Evolutionary conservation across 2,113 vertebrate species (phyloP).

Genomic region (Struthio camelus): DNA sequence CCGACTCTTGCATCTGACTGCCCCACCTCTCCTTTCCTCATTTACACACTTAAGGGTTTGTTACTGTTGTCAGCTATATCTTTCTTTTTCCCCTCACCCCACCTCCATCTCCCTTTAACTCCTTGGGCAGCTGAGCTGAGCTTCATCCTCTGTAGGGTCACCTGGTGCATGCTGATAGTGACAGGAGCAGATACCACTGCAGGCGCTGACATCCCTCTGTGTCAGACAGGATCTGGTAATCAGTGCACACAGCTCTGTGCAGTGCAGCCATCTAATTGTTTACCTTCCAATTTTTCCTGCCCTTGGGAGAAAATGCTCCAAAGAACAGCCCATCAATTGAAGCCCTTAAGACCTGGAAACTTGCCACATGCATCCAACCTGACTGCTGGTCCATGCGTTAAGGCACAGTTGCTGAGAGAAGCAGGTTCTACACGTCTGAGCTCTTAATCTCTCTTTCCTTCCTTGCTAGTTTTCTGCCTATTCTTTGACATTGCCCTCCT

Average conservation of each 20-base stretch:
- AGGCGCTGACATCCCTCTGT: slow-evolving; percentile 46
- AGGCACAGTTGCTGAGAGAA: not conserved
- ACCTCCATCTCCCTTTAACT: not conserved
- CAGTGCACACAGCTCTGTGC: slow-evolving; percentile 8
- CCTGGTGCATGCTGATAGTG: slow-evolving; percentile 26
- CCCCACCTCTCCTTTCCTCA: not conserved
- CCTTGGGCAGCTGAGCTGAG: not conserved
- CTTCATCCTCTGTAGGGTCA: slow-evolving; percentile 6
- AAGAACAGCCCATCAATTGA: slow-evolving; percentile 31
- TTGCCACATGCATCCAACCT: not conserved
- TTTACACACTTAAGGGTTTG: not conserved
- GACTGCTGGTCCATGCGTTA: not conserved
- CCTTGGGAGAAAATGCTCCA: slow-evolving; percentile 12
- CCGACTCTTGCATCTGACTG: not conserved
- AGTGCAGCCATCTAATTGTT: slow-evolving; percentile 34
- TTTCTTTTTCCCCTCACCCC: not conserved
- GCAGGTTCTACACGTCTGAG: not conserved
- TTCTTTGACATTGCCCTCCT: not conserved
- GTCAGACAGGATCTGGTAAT: slow-evolving; percentile 37
- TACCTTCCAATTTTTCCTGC: slow-evolving; percentile 50
- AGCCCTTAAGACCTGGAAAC: slow-evolving; percentile 19
- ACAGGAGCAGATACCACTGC: slow-evolving; percentile 49
- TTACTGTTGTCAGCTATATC: not conserved
- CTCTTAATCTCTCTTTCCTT: not conserved
- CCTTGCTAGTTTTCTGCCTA: not conserved